These are phyloP conservation scores for Babylonia areolata DNA, from an alignment of 1,140 invertebrate species.

Conservation along the genomic window DNA sequence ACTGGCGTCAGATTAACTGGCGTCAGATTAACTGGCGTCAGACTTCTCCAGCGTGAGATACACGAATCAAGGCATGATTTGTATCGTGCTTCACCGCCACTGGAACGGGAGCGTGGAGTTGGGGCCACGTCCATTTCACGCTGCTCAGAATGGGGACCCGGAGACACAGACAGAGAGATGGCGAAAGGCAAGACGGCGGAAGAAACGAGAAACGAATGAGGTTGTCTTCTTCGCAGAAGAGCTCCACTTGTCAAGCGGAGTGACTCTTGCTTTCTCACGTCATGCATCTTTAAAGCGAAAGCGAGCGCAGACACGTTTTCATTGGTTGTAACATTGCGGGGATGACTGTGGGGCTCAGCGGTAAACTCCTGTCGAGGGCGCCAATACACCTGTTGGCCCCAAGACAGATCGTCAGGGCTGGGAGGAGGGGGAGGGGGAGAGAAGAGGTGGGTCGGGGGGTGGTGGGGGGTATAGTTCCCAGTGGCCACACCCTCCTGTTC, in stretches of 20 bases:
- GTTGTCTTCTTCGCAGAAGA: not conserved
- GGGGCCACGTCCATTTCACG: too few species aligned
- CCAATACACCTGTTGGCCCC: not conserved
- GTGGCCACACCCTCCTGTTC: not conserved
- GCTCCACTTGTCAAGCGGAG: not conserved
- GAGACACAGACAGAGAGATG: not conserved
- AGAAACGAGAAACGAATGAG: not conserved
- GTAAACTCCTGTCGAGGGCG: not conserved
- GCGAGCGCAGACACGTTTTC: slow-evolving; percentile 5
- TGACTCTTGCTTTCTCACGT: slow-evolving; percentile 7
- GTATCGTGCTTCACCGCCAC: too few species aligned
- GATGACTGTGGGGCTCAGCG: not conserved
- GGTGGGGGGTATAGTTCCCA: not conserved
- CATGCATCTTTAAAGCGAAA: slow-evolving; percentile 4
- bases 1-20: too few species aligned
- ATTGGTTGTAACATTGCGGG: not conserved
- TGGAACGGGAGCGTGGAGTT: too few species aligned
- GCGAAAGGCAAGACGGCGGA: not conserved
- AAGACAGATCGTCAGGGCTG: not conserved
- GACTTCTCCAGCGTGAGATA: too few species aligned
- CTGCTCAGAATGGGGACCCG: too few species aligned
- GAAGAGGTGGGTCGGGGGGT: not conserved
- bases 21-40: too few species aligned
- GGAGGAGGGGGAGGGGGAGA: not conserved
- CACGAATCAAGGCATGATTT: too few species aligned